Evolutionary conservation across 2,888 invertebrate species (phyloP), one percentile per base, ranked within the genome.

Genomic region (Drosophila histrio): DNA sequence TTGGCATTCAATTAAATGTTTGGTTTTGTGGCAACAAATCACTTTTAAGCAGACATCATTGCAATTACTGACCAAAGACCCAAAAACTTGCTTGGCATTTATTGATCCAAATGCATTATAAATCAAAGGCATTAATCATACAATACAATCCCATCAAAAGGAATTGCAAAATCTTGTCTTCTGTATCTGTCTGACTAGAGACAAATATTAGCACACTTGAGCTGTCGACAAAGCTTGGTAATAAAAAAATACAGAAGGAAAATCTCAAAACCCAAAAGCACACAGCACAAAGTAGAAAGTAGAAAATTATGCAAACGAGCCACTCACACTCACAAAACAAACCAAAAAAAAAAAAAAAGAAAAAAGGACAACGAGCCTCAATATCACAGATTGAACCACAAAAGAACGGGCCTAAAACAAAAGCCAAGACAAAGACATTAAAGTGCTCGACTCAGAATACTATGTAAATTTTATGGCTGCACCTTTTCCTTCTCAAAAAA

Each of bases 281-380:
- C 52, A 52, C 22, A 49, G 49, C 21, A 15, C 46, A 50, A 50
- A 39, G 56, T 63, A 44, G 46, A 72, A 61, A 81, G 77, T 62
- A 61, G 50, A 64, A 72, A 87, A 77, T 84, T 87, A 87, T 84
- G 85, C 77, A 79, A 77, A 81, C 75, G 74, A 70, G 67, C 56
- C 49, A 64, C 59, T 65, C 65, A 39, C 34, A 19, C 22, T 11
- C 19, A n/a, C n/a, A 39, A 2, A 19, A 38, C 9, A 39, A n/a
- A 7, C n/a, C 11, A 39, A 21, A 9, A 13, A 11, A 6, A 5
- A 3, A 43, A 26, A 1, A 8, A 41, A 41, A 13, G 19, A 24
- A 58, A 47, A 76, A 64, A 63, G 67, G 64, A 63, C 72, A 62
- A 57, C 39, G 13, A 44, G 34, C 5, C 47, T 28, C 26, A 69